phyloP scores from a whole-genome alignment of 2,797 vertebrate species.

The Myotis findleyi region DNA sequence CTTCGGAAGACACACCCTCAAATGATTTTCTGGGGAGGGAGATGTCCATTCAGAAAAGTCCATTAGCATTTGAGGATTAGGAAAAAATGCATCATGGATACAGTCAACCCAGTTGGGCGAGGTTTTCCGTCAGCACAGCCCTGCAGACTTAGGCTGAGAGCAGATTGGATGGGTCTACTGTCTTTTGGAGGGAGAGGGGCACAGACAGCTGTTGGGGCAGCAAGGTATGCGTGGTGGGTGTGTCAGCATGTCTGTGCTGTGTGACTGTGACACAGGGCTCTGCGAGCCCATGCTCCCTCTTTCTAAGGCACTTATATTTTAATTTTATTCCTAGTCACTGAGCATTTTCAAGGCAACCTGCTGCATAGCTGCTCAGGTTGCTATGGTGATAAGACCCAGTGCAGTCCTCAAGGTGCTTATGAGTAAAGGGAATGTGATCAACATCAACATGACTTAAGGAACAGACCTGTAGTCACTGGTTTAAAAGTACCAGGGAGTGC shows the following conservation, averaged over 20 bases:
- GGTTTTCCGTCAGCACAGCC: neutral
- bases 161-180: neutral
- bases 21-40: neutral
- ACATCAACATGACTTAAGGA: neutral
- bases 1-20: too few relatives aligned
- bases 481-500: neutral
- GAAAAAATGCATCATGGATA: too few relatives aligned
- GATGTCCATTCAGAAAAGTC: neutral
- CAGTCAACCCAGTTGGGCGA: neutral
- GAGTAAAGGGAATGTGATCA: neutral
- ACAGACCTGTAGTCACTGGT: neutral
- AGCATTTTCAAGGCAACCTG: neutral
- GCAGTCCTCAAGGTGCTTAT: neutral
- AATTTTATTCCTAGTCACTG: neutral
- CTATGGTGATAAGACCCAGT: neutral
- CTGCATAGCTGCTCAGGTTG: neutral
- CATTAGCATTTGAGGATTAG: neutral
- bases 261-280: rapidly evolving
- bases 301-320: neutral
- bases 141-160: neutral
- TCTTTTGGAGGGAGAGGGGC: too few relatives aligned
- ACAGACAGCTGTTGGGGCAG: neutral
- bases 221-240: rapidly evolving
- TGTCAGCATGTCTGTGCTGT: rapidly evolving
- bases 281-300: too few relatives aligned